Percentiles rank a stretch among this genome's conserved stretches.
Conservation (phyloP, 2,113 vertebrate genomes). For the Puntigrus tetrazona region DNA sequence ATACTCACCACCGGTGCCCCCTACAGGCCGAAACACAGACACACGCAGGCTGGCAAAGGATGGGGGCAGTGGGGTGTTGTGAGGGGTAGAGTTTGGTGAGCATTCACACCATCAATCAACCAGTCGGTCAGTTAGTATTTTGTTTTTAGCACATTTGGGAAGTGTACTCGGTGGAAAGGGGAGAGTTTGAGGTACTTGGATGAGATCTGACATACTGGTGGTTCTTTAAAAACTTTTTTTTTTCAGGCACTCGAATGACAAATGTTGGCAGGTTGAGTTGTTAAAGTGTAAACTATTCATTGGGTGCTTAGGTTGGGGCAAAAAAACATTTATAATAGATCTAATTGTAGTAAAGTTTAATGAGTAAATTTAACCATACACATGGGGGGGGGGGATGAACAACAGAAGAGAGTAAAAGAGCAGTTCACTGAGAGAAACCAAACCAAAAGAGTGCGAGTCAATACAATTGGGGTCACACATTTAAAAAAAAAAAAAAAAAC, state of each 20-base stretch:
- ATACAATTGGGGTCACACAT: not conserved
- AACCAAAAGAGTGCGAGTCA: not conserved
- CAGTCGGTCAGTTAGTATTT: slow-evolving; percentile 30
- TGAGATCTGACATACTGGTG: not conserved
- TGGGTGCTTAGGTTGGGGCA: too few species aligned
- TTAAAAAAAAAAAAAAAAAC: not conserved
- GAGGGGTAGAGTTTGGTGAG: slow-evolving; percentile 46
- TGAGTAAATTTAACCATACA: not conserved
- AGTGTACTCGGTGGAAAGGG: not conserved
- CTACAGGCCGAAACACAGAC: slow-evolving; percentile 58
- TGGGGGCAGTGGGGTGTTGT: slow-evolving; percentile 43
- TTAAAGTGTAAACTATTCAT: not conserved
- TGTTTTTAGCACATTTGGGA: slow-evolving; percentile 12
- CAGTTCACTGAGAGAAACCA: not conserved
- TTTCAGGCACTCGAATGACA: not conserved
- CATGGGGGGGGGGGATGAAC: not conserved
- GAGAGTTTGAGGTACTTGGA: not conserved
- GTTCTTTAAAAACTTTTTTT: not conserved
- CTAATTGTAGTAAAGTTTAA: too few species aligned
- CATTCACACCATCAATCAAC: slow-evolving; percentile 34
- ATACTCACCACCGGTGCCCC: slow-evolving; percentile 64
- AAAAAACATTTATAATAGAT: not conserved
- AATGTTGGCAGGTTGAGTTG: not conserved
- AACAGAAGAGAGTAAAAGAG: not conserved
- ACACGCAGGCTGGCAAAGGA: slow-evolving; percentile 49